Evolutionary conservation across 2,797 vertebrate genomes (phyloP).

Genomic region (Eremophila alpestris): DNA sequence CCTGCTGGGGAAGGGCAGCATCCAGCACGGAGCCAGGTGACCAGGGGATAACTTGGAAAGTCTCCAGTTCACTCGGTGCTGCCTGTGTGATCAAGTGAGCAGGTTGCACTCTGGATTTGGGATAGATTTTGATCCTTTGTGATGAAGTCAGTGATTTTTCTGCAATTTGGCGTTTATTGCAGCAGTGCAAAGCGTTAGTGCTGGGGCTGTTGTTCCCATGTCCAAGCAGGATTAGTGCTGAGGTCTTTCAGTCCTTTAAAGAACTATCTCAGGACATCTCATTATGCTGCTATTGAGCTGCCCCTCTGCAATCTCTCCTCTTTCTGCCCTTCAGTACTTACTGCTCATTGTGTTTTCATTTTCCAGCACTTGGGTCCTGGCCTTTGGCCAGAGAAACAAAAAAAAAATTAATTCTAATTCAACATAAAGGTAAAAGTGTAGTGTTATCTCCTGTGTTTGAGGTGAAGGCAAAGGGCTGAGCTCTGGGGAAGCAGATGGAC

Average conservation of each 20-base stretch:
- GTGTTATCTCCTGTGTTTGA: background rate
- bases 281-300: background rate
- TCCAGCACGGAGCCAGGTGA: fast-evolving
- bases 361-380: background rate
- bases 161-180: background rate
- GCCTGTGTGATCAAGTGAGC: background rate
- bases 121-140: background rate
- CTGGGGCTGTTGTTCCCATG: background rate
- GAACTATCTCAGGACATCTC: background rate
- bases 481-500: background rate
- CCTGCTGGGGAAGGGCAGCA: background rate
- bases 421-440: background rate
- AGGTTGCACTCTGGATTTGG: background rate
- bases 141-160: background rate
- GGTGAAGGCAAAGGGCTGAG: background rate
- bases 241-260: background rate
- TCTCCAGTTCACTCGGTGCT: fast-evolving
- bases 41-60: background rate
- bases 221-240: background rate
- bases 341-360: background rate
- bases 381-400: background rate
- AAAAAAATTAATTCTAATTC: background rate
- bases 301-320: background rate
- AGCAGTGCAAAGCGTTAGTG: fast-evolving
- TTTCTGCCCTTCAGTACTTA: background rate